phyloP scores from a whole-genome alignment of 2,113 vertebrate genomes.

The Pluvialis apricaria region DNA sequence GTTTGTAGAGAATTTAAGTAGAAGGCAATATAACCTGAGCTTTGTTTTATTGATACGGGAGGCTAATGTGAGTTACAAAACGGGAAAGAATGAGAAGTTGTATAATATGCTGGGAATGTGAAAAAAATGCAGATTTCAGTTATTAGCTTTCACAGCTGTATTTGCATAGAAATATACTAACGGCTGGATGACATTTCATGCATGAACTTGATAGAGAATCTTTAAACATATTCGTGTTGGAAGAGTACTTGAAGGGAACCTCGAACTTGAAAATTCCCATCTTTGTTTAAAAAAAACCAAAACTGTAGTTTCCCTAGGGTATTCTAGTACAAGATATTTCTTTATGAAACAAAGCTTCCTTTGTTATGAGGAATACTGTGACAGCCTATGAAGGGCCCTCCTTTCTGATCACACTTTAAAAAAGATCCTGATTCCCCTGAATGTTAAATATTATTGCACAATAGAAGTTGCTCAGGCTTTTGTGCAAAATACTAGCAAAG shows the following conservation, averaged over 20 bases:
- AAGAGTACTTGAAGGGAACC: slow-evolving; percentile 36
- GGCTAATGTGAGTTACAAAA: slow-evolving; percentile 11
- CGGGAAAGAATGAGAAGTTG: slow-evolving; percentile 16
- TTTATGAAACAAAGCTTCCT: slow-evolving; percentile 38
- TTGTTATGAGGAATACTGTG: slow-evolving; percentile 18
- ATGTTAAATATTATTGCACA: slow-evolving; percentile 36
- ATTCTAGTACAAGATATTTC: slow-evolving; percentile 11
- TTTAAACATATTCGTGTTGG: slow-evolving; percentile 48
- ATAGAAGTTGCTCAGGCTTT: not conserved
- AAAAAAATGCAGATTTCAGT: slow-evolving; percentile 59
- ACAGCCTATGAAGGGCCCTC: not conserved
- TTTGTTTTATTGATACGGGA: slow-evolving; percentile 73
- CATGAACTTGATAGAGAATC: slow-evolving; percentile 29
- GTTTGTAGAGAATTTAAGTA: slow-evolving; percentile 75
- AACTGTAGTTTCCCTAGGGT: not conserved
- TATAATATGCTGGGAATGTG: slow-evolving; percentile 35
- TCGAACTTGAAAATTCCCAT: not conserved
- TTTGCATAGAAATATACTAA: slow-evolving; percentile 64
- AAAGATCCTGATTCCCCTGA: not conserved
- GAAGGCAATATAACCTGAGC: slow-evolving; percentile 65
- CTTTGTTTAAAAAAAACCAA: not conserved
- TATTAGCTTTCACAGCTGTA: slow-evolving; percentile 57
- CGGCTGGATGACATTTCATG: slow-evolving; percentile 42
- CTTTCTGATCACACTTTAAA: slow-evolving; percentile 23
- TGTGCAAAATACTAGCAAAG: slow-evolving; percentile 2